Evolutionary conservation across 1,140 invertebrate genomes (phyloP).

Genomic region (Chironomus tepperi): DNA sequence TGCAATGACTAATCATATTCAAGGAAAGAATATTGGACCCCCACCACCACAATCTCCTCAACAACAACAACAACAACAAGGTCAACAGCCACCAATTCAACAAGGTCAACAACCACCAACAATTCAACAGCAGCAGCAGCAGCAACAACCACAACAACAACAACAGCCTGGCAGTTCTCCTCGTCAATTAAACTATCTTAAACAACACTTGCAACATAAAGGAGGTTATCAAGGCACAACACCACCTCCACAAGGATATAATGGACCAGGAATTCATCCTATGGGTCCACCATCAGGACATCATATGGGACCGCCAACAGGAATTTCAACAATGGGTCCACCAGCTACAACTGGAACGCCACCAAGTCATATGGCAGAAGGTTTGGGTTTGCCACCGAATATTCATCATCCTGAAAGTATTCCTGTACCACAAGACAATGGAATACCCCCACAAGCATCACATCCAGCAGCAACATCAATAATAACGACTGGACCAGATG

Average conservation of each 20-base stretch:
- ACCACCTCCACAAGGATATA: constrained; percentile 49
- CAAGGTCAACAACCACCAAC: too few species aligned
- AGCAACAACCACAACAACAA: constrained; percentile 32
- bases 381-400: constrained; percentile 34
- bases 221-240: constrained; percentile 49
- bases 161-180: constrained; percentile 35
- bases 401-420: constrained; percentile 31
- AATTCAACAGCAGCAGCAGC: too few species aligned
- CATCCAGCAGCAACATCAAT: constrained; percentile 72
- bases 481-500: constrained; percentile 79
- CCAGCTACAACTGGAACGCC: constrained; percentile 43
- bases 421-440: constrained; percentile 37
- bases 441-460: constrained; percentile 38
- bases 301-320: constrained; percentile 44
- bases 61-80: constrained; percentile 43
- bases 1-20: constrained; percentile 17
- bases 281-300: constrained; percentile 48
- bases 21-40: constrained; percentile 36
- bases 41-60: constrained; percentile 42
- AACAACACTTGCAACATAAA: constrained; percentile 59
- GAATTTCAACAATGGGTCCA: constrained; percentile 36
- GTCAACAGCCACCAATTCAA: constrained; percentile 43
- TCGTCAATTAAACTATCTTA: constrained; percentile 50
- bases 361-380: constrained; percentile 36
- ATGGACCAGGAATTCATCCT: constrained; percentile 39